Percentiles rank a stretch among this genome's conserved stretches.
Conservation (phyloP, 1,140 invertebrate genomes). For the Apis florea region DNA sequence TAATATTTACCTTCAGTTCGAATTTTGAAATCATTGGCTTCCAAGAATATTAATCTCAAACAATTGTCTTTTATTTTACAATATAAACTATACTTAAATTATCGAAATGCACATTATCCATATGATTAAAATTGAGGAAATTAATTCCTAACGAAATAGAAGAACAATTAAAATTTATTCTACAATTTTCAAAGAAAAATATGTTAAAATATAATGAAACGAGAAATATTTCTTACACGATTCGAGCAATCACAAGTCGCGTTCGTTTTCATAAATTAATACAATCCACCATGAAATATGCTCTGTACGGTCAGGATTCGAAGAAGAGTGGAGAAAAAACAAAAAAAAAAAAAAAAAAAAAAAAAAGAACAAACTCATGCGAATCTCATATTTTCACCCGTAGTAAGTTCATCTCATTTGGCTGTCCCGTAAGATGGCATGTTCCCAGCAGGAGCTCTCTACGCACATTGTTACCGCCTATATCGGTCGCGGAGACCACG, state of each 20-base stretch:
- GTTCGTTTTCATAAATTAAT: neutral
- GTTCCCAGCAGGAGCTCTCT: constrained; percentile 83
- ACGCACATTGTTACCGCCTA: constrained; percentile 82
- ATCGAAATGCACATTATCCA: too few relatives aligned
- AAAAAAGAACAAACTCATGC: neutral
- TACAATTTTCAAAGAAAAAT: too few relatives aligned
- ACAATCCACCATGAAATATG: neutral
- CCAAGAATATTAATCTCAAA: too few relatives aligned
- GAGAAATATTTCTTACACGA: too few relatives aligned
- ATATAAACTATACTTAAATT: too few relatives aligned
- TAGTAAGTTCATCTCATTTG: constrained; percentile 44
- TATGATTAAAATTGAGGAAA: too few relatives aligned
- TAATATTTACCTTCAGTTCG: too few relatives aligned
- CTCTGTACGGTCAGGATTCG: neutral
- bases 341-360: neutral
- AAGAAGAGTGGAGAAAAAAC: neutral
- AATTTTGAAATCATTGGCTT: too few relatives aligned
- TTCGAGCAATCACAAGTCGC: neutral
- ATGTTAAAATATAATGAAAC: too few relatives aligned
- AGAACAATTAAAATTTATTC: too few relatives aligned
- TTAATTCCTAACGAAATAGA: too few relatives aligned
- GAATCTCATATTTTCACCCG: neutral
- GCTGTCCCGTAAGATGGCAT: constrained; percentile 80
- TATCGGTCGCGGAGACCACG: constrained; percentile 83
- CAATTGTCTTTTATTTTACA: too few relatives aligned